Conservation (phyloP, 37 sponge, comb jelly and placozoan genomes). For the Sycon ciliatum region DNA sequence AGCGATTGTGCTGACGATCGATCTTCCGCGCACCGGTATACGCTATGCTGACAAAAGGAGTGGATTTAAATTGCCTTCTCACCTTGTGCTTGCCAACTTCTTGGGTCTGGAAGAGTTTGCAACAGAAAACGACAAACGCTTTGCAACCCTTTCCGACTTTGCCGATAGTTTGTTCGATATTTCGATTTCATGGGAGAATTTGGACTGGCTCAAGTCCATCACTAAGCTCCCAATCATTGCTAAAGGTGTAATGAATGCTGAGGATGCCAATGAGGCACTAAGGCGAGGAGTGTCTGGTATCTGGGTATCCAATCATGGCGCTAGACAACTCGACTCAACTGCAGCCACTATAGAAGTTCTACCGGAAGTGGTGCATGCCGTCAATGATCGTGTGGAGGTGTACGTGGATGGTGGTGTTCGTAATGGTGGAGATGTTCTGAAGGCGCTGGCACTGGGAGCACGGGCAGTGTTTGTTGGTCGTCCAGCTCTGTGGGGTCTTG, state of each 20-base stretch:
- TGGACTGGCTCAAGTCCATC: conserved; percentile 54
- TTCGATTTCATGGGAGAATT: conserved; percentile 54
- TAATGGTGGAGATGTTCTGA: conserved; percentile 80
- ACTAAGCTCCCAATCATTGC: conserved; percentile 61
- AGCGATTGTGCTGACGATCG: conserved; percentile 71
- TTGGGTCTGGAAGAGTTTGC: too few species aligned
- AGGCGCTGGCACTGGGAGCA: conserved; percentile 84
- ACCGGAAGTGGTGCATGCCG: conserved; percentile 64
- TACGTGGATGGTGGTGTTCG: conserved; percentile 83
- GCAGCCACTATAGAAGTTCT: conserved; percentile 72
- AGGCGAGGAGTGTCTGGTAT: conserved; percentile 63
- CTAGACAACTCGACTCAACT: conserved; percentile 78
- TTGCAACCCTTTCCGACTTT: too few species aligned
- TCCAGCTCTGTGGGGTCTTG: conserved; percentile 84
- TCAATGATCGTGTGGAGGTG: conserved; percentile 54
- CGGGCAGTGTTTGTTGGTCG: conserved; percentile 77
- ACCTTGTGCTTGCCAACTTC: conserved; percentile 63
- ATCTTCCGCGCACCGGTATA: conserved; percentile 52
- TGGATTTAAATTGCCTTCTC: conserved; percentile 49
- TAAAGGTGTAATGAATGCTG: conserved; percentile 75
- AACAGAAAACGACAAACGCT: too few species aligned
- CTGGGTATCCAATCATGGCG: conserved; percentile 89
- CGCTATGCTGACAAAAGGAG: conserved; percentile 34
- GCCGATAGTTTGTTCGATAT: conserved; percentile 31
- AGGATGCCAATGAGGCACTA: conserved; percentile 70